Percentiles rank a stretch among this genome's conserved stretches.
Conservation (phyloP, 2,797 vertebrate species). For the Melanotaenia maccullochi region DNA sequence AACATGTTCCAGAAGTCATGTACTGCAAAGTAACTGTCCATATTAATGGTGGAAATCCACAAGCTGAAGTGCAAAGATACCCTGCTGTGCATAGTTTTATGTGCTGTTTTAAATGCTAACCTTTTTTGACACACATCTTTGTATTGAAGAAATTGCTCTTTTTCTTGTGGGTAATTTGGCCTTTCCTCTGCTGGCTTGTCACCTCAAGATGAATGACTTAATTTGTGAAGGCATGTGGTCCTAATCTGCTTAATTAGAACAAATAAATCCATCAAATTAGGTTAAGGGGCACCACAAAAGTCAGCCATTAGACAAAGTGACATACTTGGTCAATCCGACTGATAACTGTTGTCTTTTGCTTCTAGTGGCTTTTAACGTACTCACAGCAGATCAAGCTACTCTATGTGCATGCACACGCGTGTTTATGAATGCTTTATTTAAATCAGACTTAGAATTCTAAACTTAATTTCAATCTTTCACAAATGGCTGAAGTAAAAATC, state of each 20-base stretch:
- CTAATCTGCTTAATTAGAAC: constrained; percentile 73
- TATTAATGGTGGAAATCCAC: no score
- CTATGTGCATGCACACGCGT: neutral
- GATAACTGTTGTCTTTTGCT: constrained; percentile 18
- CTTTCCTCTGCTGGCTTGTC: constrained; percentile 53
- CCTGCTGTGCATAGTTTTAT: constrained; percentile 26
- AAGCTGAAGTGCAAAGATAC: no score
- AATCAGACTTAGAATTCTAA: no score
- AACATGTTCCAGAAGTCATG: neutral
- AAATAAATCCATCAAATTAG: constrained; percentile 72
- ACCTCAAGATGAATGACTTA: constrained; percentile 70
- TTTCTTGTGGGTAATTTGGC: constrained; percentile 54
- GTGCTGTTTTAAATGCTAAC: constrained; percentile 20
- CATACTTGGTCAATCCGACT: constrained; percentile 19
- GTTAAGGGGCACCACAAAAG: constrained; percentile 50
- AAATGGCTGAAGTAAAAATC: no score
- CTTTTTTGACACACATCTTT: constrained; percentile 18
- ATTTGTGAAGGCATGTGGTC: constrained; percentile 66
- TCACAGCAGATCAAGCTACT: no score
- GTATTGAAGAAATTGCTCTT: constrained; percentile 39
- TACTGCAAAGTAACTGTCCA: neutral
- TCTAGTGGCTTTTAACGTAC: neutral
- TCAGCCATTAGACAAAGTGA: constrained; percentile 21
- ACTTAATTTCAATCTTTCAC: no score
- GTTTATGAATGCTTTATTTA: no score